Evolutionary conservation across 2,888 invertebrate genomes (phyloP).

Genomic region (Strigamia crassipes): DNA sequence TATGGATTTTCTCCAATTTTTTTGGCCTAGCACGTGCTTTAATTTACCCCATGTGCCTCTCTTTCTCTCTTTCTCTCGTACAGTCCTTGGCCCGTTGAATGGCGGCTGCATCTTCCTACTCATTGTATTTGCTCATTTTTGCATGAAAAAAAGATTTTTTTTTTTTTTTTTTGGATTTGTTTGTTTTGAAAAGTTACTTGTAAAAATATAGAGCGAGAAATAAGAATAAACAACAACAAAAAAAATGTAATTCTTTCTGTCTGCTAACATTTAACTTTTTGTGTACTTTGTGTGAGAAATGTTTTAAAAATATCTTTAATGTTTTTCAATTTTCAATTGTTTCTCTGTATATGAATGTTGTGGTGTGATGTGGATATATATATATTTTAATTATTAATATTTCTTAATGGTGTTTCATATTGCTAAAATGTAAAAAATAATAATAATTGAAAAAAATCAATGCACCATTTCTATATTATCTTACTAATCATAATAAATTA

Average conservation of each 20-base stretch:
- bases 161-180: not conserved
- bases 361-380: slow-evolving; percentile 21
- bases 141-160: not conserved
- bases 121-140: slow-evolving; percentile 34
- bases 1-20: slow-evolving; percentile 27
- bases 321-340: not conserved
- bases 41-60: slow-evolving; percentile 31
- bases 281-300: not conserved
- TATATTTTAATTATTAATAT: slow-evolving; percentile 1
- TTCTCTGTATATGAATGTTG: slow-evolving; percentile 8
- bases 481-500: no score
- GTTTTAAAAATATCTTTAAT: not conserved
- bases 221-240: no score
- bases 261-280: not conserved
- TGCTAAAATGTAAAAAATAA: not conserved
- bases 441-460: not conserved
- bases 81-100: slow-evolving; percentile 12
- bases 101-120: slow-evolving; percentile 31
- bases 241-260: not conserved
- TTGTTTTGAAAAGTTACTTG: no score
- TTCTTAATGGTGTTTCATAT: not conserved
- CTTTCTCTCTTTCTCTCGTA: not conserved
- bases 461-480: no score
- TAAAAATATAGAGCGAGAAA: no score
- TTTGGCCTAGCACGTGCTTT: slow-evolving; percentile 22